Base-by-base conservation (phyloP, 2,113 vertebrate genomes). In the Riparia riparia region DNA sequence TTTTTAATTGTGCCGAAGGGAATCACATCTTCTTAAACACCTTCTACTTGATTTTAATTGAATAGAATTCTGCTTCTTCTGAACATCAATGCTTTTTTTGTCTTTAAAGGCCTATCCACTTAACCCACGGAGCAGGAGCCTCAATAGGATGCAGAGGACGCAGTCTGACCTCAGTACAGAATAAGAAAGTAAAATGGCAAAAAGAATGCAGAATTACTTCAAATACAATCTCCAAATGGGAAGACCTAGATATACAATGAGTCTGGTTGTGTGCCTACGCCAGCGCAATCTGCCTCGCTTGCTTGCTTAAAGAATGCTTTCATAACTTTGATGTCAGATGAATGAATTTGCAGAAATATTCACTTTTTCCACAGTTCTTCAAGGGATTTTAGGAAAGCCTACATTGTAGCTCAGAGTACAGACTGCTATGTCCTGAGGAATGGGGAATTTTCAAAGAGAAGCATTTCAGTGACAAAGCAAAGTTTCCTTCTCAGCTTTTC, bases 271-370 rank as follows among this genome's bases (percentile, higher is more conserved):
- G 71, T 72, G 74, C 80, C 79, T 92, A 72, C 26, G 32, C 44
- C 45, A 85, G 68, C 0, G 12, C 91, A 83, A 92, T 94, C 71
- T 65, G 86, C 68, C 78, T 77, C 1, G 12, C 83, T 87, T 64
- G 81, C 89, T 94, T 82, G 81, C 82, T 96, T 83, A 86, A 95
- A 85, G 82, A 94, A 93, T 90, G 64, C 70, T 73, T 94, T 83
- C 89, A 87, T 34, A 93, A 81, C 73, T 95, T 93, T 95, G 95
- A 96, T 95, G 91, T 86, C 84, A 78, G 77, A 92, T 74, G 81
- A 95, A 97, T 86, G 78, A 96, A 96, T 94, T 69, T 94, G 82
- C 92, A 95, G 83, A 85, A 96, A 77, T 80, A 93, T 80, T 94
- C 79, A 80, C 29, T 94, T 94, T 69, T 64, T 93, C 74, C 76